Percentiles rank a stretch among this genome's conserved stretches.
Evolutionary conservation across 2,113 vertebrate species (phyloP).

Genomic region (Hystrix brachyura): DNA sequence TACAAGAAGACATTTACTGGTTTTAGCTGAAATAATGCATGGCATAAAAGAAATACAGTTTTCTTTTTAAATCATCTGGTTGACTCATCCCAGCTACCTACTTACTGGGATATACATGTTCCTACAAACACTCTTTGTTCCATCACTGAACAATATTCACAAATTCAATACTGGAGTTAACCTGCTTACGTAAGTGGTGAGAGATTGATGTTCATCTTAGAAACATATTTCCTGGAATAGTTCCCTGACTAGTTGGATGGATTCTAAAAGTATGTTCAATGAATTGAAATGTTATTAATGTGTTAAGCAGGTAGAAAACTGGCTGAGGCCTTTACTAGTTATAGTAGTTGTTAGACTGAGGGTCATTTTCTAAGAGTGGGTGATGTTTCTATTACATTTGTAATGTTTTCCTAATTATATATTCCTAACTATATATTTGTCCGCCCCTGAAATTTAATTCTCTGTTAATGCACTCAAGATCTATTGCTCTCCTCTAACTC

Average conservation of each 20-base stretch:
- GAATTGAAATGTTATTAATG: constrained; percentile 14
- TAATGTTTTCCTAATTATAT: constrained; percentile 27
- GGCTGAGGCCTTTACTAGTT: not conserved
- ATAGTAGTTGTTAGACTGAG: not conserved
- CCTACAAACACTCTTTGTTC: not conserved
- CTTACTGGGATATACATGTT: not conserved
- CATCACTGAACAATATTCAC: not conserved
- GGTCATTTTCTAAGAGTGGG: not conserved
- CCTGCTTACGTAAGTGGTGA: not conserved
- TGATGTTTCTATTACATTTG: not conserved
- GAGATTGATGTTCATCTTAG: not conserved
- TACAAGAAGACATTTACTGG: not conserved
- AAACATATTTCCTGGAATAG: not conserved
- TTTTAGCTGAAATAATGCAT: not conserved
- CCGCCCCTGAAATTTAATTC: not conserved
- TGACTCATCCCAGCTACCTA: constrained; percentile 2
- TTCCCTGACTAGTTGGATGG: not conserved
- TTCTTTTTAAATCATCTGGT: not conserved
- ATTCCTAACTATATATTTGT: not conserved
- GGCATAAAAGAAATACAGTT: not conserved
- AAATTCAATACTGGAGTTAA: not conserved
- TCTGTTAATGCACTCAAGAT: not conserved
- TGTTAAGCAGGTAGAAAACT: not conserved
- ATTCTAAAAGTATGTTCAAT: not conserved
- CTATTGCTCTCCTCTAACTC: not conserved